These are phyloP conservation scores for Coelinius sp. DNA, from an alignment of 2,888 invertebrate genomes.

Conservation along the genomic window DNA sequence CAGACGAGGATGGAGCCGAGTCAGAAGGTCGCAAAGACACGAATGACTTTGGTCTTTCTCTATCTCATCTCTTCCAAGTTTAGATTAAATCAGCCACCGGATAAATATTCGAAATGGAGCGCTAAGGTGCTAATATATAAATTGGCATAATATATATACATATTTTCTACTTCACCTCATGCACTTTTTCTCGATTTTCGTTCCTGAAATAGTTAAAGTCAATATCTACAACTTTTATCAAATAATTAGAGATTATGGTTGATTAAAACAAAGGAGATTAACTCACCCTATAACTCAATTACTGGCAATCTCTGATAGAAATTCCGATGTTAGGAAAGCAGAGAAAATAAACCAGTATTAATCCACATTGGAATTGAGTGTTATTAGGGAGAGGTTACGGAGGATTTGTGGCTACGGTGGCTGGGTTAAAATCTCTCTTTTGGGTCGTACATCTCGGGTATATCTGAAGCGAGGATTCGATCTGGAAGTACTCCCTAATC, in stretches of 20 bases:
- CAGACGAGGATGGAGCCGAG: constrained; percentile 32
- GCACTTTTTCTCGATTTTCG: background rate
- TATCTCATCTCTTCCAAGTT: constrained; percentile 59
- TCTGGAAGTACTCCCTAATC: constrained; percentile 7
- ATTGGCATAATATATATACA: constrained; percentile 71
- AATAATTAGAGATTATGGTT: constrained; percentile 24
- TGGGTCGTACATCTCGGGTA: constrained; percentile 62
- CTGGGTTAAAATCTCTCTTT: constrained; percentile 68
- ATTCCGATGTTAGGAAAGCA: constrained; percentile 45
- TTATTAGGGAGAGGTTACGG: constrained; percentile 67
- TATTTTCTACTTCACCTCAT: constrained; percentile 47
- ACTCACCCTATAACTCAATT: constrained; percentile 57
- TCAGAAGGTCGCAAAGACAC: constrained; percentile 40
- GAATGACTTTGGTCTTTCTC: constrained; percentile 60
- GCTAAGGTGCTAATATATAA: constrained; percentile 71
- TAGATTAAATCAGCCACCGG: constrained; percentile 71
- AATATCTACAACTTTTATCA: background rate
- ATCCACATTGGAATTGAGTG: constrained; percentile 71
- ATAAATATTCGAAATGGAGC: constrained; percentile 72
- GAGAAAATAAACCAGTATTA: constrained; percentile 67
- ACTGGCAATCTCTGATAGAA: constrained; percentile 57
- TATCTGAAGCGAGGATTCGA: constrained; percentile 53
- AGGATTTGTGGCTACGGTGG: constrained; percentile 64
- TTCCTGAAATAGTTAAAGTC: background rate
- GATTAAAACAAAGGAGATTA: constrained; percentile 44